Evolutionary conservation across 1,140 invertebrate species (phyloP).

Genomic region (Papilio glaucus): DNA sequence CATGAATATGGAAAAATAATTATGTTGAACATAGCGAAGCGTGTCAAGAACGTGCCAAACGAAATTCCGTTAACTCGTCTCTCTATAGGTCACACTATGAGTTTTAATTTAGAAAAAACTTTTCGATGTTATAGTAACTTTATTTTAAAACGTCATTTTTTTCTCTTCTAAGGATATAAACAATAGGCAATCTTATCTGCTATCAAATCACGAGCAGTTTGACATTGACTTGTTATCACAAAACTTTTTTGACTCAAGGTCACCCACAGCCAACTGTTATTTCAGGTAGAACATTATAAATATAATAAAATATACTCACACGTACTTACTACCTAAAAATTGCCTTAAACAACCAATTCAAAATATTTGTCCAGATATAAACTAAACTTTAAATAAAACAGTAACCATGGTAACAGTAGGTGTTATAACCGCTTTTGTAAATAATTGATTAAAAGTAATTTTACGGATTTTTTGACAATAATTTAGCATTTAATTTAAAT

Average conservation of each 20-base stretch:
- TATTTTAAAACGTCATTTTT: not conserved
- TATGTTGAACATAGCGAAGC: conserved; percentile 3
- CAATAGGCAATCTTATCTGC: not conserved
- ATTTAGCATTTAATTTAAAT: not conserved
- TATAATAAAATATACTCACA: not conserved
- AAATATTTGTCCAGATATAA: not conserved
- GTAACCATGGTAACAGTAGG: not conserved
- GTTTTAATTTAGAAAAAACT: no score
- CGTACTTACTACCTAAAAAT: no score
- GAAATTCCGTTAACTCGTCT: no score
- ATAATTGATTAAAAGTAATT: conserved; percentile 16
- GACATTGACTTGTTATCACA: conserved; percentile 5
- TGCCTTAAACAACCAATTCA: not conserved
- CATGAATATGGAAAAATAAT: no score
- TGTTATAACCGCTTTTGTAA: not conserved
- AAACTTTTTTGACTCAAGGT: conserved; percentile 1
- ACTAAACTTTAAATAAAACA: not conserved
- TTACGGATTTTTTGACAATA: conserved; percentile 5
- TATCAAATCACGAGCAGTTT: conserved; percentile 9
- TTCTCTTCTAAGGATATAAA: conserved; percentile 3
- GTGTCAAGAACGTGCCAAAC: conserved; percentile 8
- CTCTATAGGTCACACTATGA: no score
- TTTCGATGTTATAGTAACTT: no score
- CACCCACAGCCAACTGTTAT: not conserved
- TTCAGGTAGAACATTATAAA: not conserved